A percentile compares a stretch with the other conserved stretches of the same genome.
Evolutionary conservation across 2,888 invertebrate species (phyloP).

Genomic region (Aleiodes leptofemur): DNA sequence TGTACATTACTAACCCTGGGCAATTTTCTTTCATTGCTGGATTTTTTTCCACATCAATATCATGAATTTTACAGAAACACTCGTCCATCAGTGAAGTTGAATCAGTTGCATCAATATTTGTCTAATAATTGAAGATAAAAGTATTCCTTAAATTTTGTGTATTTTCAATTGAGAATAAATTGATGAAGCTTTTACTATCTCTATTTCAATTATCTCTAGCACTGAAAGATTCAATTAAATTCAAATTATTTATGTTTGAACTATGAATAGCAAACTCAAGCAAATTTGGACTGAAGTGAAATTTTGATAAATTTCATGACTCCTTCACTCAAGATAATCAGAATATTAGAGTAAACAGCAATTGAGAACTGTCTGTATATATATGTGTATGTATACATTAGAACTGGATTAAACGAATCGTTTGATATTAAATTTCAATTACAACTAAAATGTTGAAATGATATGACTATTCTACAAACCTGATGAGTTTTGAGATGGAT

Average conservation of each 20-base stretch:
- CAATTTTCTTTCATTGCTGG: neutral
- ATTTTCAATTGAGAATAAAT: no score
- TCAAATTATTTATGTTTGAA: no score
- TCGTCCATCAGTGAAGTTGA: neutral
- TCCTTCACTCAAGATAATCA: no score
- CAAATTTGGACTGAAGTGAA: no score
- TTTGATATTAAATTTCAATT: slow-evolving; percentile 16
- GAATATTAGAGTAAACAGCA: slow-evolving; percentile 6
- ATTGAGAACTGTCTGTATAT: no score
- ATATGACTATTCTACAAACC: neutral
- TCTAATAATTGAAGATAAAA: neutral
- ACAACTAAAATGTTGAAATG: slow-evolving; percentile 16
- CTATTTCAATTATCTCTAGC: no score
- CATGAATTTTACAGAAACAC: slow-evolving; percentile 12
- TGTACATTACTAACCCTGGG: slow-evolving; percentile 12
- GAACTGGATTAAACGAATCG: no score
- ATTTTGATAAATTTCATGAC: no score
- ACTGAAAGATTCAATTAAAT: no score
- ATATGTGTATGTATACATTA: neutral
- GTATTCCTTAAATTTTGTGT: no score
- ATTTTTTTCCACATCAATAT: slow-evolving; percentile 19
- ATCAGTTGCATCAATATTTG: slow-evolving; percentile 3
- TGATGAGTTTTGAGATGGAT: slow-evolving; percentile 11
- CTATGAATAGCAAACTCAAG: no score
- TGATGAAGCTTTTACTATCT: no score